A percentile compares a stretch with the other conserved stretches of the same genome.
Conservation (phyloP, 2,888 invertebrate species). For the Crepidodera aurea region DNA sequence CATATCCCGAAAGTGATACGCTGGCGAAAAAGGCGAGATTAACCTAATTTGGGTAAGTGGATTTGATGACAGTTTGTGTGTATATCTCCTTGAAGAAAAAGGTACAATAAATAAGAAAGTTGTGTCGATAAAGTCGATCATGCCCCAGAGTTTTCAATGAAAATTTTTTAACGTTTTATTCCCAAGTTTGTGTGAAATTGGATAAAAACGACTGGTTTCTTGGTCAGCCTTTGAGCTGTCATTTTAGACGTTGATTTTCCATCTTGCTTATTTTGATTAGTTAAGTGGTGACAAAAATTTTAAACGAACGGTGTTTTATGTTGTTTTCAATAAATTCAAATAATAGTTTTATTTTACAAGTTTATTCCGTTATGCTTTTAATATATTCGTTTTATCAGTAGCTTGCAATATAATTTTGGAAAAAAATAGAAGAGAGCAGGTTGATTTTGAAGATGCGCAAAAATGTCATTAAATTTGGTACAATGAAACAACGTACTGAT, state of each 20-base stretch:
- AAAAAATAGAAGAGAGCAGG: too few species aligned
- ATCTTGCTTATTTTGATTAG: slow-evolving; percentile 34
- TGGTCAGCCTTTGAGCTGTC: slow-evolving; percentile 32
- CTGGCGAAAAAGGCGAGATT: slow-evolving; percentile 48
- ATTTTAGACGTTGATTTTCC: slow-evolving; percentile 38
- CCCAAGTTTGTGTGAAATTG: background rate
- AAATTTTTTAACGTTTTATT: slow-evolving; percentile 6
- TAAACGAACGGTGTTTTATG: slow-evolving; percentile 13
- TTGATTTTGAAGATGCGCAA: too few species aligned
- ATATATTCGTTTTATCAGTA: too few species aligned
- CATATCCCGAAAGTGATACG: slow-evolving; percentile 39
- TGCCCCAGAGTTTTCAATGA: slow-evolving; percentile 8
- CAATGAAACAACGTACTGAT: too few species aligned
- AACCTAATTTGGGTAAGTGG: slow-evolving; percentile 56
- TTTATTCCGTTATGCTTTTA: slow-evolving; percentile 20
- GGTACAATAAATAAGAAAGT: slow-evolving; percentile 48
- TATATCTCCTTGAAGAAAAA: slow-evolving; percentile 51
- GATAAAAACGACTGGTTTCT: slow-evolving; percentile 20
- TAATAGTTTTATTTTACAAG: background rate
- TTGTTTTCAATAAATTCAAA: slow-evolving; percentile 12
- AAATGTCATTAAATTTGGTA: too few species aligned
- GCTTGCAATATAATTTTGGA: too few species aligned
- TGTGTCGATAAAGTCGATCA: slow-evolving; percentile 30
- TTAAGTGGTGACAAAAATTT: slow-evolving; percentile 20
- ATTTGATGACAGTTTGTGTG: slow-evolving; percentile 52